Base-by-base conservation (phyloP, 2,888 invertebrate genomes). In the Panorpa germanica region DNA sequence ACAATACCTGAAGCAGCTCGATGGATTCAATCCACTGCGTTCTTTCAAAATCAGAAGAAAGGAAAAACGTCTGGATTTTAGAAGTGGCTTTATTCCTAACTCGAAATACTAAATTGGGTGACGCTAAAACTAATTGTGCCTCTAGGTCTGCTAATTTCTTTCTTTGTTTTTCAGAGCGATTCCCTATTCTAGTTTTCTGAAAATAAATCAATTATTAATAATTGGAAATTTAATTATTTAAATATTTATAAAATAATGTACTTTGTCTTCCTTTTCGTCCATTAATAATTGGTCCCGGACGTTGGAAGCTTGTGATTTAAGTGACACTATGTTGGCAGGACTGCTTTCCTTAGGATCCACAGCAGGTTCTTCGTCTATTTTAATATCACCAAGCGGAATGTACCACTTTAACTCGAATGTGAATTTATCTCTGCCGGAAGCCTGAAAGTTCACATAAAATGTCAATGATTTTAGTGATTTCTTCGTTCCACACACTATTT, bases 21-120 rank as follows among this genome's bases (percentile, higher is more conserved):
- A 93, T 81, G 3, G 90, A 81, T 49, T 91, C 90, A 40, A 83
- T 72, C 91, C 91, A 93, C 49, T 90, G 88, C 38, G 80, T 78
- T 31, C 88, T 64, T 53, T 93, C 93, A 47, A 82, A 93, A 55
- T 93, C 90, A 1, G 90, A 90, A 40, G 88, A 83, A 43, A 93
- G 62, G 55, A 90, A 86, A 59, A 93, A 86, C 32, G 77, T 73
- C 50, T 75, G 73, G 20, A 69, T 66, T 28, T 77, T 62, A 44
- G 70, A 70, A 31, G 70, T 68, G 34, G 63, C 62, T 44, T 70
- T 66, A 40, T 80, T 76, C 28, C 73, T 72, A 35, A 91, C 70
- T 26, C 81, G 65, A 49, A 90, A 74, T 35, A 82, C 71, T 39
- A 93, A 60, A 59, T 85, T 85, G 18, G 91, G 91, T 11, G 86